Evolutionary conservation across 2,888 invertebrate genomes (phyloP), one percentile per base, ranked within the genome.

Genomic region (Volucella zonaria): DNA sequence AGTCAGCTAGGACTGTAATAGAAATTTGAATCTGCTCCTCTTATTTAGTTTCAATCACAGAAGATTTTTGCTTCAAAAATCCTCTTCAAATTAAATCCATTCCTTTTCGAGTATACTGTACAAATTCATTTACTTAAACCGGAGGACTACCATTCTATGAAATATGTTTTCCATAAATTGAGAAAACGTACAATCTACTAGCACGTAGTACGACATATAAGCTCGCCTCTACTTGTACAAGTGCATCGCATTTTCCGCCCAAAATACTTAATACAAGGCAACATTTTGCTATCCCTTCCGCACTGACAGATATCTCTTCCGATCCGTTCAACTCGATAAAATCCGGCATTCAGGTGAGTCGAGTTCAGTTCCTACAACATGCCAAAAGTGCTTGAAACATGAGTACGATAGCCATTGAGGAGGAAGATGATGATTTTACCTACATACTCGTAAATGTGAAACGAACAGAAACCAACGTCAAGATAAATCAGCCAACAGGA

Each of bases 311-410:
- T 49, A 78, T 78, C 58, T 64, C 54, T 78, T 78, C 49, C 62
- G 77, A 70, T 71, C 70, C 62, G 64, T 70, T 78, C 62, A 58
- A 78, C 70, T 42, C 77, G 56, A 71, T 71, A 64, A 78, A 70
- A 70, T 78, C 70, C 77, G 70, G 64, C 77, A 78, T 56, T 58
- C 62, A 78, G 62, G 77, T 78, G 77, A 71, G 56, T 52, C 49
- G 70, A 62, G 43, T 64, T 64, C 56, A 61, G 42, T 45, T 45
- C 14, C 56, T 10, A 8, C 54, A 62, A 43, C 51, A 12, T n/a
- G 70, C 42, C 62, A 14, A 49, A 64, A 64, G 58, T 49, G 70
- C n/a, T 74, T 51, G 74, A 75, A 75, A 75, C 66, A 58, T 58
- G 74, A 75, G 58, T 66, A 47, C 15, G 51, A 45, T 40, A 52